Evolutionary conservation across 2,113 vertebrate species (phyloP).

Genomic region (Diphyllodes magnificus): DNA sequence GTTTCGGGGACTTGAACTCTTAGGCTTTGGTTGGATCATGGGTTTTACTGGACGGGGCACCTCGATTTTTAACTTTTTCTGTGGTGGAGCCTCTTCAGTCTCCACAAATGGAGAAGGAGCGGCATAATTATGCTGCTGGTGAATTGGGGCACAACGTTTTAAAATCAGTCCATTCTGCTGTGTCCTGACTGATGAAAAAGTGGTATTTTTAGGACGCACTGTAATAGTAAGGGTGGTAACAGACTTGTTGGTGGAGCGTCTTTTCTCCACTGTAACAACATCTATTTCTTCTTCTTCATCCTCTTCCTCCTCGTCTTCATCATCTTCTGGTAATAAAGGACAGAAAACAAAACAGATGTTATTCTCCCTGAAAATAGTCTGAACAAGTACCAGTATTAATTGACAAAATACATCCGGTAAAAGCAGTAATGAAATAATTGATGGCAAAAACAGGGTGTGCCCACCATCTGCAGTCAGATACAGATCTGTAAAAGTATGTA

Average conservation of each 20-base stretch:
- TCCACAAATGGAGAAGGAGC: conserved; percentile 91
- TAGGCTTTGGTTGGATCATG: conserved; percentile 73
- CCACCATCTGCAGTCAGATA: not conserved
- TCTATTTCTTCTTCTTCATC: conserved; percentile 96
- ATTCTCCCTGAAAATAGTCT: not conserved
- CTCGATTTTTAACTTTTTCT: conserved; percentile 84
- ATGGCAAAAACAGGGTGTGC: not conserved
- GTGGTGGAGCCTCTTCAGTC: conserved; percentile 80
- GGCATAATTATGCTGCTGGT: conserved; percentile 98
- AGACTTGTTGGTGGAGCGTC: conserved; percentile 76
- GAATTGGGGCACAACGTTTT: conserved; percentile 91
- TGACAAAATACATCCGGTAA: not conserved
- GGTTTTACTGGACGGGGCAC: conserved; percentile 72
- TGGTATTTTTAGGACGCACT: conserved; percentile 67
- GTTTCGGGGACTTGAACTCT: conserved; percentile 84
- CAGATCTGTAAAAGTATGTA: not conserved
- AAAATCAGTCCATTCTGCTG: conserved; percentile 84
- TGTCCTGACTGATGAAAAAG: conserved; percentile 69
- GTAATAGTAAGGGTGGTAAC: conserved; percentile 78
- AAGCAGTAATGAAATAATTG: not conserved
- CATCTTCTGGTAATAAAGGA: conserved; percentile 64
- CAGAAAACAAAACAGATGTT: not conserved
- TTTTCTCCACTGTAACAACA: conserved; percentile 92
- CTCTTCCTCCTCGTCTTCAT: conserved; percentile 86
- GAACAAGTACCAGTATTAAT: not conserved